Evolutionary conservation across 2,113 vertebrate species (phyloP), one percentile per base, ranked within the genome.

Genomic region (Ammodytes marinus): DNA sequence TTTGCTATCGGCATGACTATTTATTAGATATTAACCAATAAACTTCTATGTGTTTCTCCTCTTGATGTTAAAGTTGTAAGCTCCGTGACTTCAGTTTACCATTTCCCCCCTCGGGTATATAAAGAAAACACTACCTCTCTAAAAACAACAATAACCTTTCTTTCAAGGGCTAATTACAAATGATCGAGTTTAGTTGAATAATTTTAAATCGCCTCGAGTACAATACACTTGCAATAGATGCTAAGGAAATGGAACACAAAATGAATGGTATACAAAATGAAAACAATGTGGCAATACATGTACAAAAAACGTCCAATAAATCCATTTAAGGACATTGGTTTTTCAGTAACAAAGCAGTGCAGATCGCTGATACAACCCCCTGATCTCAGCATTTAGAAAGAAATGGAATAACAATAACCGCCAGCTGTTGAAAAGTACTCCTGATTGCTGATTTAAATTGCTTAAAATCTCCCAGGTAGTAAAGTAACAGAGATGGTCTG

Each of bases 391-490:
- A 53, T 69, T 76, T 66, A 54, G 42, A 65, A 72, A 43, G 27
- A 59, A 66, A 82, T 75, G 39, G 74, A 54, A 77, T 72, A 83
- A 66, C 6, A 76, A 65, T 60, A 12, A 46, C 19, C 10, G 6
- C 10, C n/a, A 14, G 17, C 43, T 55, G 74, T 42, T 63, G 39
- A 12, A 59, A 85, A 71, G 58, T 55, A 57, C 14, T 72, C 47
- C 46, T 74, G 73, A 60, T 57, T 27, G 37, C 49, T 59, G n/a
- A 6, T 60, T 61, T 14, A 64, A 19, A 73, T 80, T 37, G 42
- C 15, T 47, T 55, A 50, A 37, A 27, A 59, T 69, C 47, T 3
- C 5, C 57, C 47, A 19, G 54, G 27, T 61, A 46, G 46, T 35
- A 15, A 50, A 42, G 71, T 58, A 57, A 82, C 35, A 71, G 45